Evolutionary conservation across 2,888 invertebrate genomes (phyloP).

Genomic region (Coleophora flavipennella): DNA sequence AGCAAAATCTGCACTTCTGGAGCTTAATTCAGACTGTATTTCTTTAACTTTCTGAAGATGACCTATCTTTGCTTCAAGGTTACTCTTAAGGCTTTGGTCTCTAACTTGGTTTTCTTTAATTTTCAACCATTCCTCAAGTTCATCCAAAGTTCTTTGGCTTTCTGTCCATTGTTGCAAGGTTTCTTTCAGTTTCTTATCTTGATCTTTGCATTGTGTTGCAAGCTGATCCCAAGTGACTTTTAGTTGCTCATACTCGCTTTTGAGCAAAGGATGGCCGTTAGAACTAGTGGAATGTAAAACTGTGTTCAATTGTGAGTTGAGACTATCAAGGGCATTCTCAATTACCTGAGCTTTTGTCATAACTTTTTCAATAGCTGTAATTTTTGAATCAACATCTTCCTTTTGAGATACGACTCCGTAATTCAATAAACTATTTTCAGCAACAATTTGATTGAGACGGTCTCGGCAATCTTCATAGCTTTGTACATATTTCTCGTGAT

Average conservation of each 20-base stretch:
- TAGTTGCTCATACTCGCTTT: slow-evolving; percentile 82
- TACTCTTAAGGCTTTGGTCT: slow-evolving; percentile 90
- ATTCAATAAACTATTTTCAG: slow-evolving; percentile 83
- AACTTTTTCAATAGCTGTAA: slow-evolving; percentile 82
- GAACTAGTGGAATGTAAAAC: slow-evolving; percentile 85
- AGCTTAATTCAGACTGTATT: slow-evolving; percentile 79
- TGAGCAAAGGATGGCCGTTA: slow-evolving; percentile 81
- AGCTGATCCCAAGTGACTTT: slow-evolving; percentile 84
- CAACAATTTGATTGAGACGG: slow-evolving; percentile 83
- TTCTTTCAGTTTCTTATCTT: slow-evolving; percentile 80
- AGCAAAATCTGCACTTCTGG: slow-evolving; percentile 78
- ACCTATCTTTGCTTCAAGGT: slow-evolving; percentile 84
- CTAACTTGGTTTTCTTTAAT: slow-evolving; percentile 88
- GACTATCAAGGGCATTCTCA: slow-evolving; percentile 78
- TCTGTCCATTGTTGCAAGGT: slow-evolving; percentile 86
- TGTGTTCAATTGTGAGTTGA: slow-evolving; percentile 79
- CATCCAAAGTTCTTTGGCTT: slow-evolving; percentile 83
- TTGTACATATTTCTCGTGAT: slow-evolving; percentile 88
- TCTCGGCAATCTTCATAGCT: slow-evolving; percentile 87
- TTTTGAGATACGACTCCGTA: slow-evolving; percentile 86
- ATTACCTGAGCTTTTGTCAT: slow-evolving; percentile 82
- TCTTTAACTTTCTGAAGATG: slow-evolving; percentile 84
- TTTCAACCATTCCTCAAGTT: slow-evolving; percentile 88
- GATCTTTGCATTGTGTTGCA: slow-evolving; percentile 78
- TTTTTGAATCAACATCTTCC: slow-evolving; percentile 82